Evolutionary conservation across 1,140 invertebrate species (phyloP), one percentile per base, ranked within the genome.

Genomic region (Capitella teleta): DNA sequence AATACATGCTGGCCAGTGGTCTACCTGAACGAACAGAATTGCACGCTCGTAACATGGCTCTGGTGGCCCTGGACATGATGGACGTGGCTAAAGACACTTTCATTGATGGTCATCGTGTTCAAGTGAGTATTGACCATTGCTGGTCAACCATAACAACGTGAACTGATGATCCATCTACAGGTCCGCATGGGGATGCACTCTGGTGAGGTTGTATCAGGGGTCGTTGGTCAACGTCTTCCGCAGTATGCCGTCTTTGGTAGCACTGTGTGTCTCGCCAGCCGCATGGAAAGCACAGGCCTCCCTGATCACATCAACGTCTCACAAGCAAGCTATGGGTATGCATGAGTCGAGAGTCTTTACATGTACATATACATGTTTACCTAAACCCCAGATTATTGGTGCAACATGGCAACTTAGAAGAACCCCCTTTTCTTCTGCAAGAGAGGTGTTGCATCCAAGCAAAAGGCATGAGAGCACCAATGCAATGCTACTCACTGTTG

Each of bases 1-100:
- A 96, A 68, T 98, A 98, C 70, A 97, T 98, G 93, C 91, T 92
- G 1, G 91, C 97, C 4, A 95, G 91, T 57, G 94, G 94, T 18
- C 75, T 98, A 41, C 94, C 94, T 1, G 92, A 97, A 63, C 83
- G 83, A 14, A 91, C 89, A 70, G 79, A 81, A 52, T 82, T 82
- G 41, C 94, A 98, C 66, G 91, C 93, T 19, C 82, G 84, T 59
- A 92, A 89, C 64, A 95, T 98, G 59, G 91, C 86, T 0, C 79
- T 84, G 42, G 75, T 98, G 16, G 91, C 92, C 3, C 68, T 97
- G 12, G 91, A 96, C 62, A 93, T 97, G 84, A 91, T 95, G 87
- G 90, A 95, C 70, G 78, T 92, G 24, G 85, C 85, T 0, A 80
- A 84, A 57, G 82, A 87, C 55, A 83, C 95, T 3, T 81, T 83